Percentiles rank a stretch among this genome's conserved stretches.
phyloP scores from a whole-genome alignment of 2,113 vertebrate species.

The Datnioides undecimradiatus region DNA sequence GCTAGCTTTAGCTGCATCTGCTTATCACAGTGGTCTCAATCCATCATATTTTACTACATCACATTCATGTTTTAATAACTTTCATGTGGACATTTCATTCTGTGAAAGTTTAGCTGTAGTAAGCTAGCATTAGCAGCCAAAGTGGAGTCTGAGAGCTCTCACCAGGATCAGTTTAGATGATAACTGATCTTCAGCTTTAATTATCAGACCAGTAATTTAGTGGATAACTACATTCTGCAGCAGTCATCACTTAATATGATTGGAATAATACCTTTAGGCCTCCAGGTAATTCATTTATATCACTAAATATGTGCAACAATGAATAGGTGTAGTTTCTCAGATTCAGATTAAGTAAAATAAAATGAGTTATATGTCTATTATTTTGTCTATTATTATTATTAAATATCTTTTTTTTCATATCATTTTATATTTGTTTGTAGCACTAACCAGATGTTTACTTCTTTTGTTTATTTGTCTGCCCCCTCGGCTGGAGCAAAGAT shows the following conservation, averaged over 20 bases:
- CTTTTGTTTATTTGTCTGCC: background rate
- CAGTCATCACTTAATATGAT: background rate
- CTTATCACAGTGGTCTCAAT: background rate
- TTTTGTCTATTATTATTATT: no score
- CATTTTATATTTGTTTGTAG: background rate
- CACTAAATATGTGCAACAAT: background rate
- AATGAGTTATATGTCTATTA: background rate
- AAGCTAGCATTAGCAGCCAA: background rate
- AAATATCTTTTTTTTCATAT: no score
- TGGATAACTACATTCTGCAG: background rate
- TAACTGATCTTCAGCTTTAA: background rate
- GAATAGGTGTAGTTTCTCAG: background rate
- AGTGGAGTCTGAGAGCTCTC: background rate
- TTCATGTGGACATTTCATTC: background rate
- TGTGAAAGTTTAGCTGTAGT: background rate
- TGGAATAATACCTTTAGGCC: background rate
- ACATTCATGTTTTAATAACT: background rate
- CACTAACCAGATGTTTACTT: background rate
- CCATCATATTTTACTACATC: background rate
- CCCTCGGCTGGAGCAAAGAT: background rate
- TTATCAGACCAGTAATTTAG: background rate
- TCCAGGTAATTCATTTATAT: background rate
- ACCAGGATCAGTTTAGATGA: background rate
- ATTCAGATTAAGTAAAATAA: background rate
- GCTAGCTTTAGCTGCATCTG: background rate